Conservation (phyloP, 2,797 vertebrate species). For the Hydrocynus forskahlii region DNA sequence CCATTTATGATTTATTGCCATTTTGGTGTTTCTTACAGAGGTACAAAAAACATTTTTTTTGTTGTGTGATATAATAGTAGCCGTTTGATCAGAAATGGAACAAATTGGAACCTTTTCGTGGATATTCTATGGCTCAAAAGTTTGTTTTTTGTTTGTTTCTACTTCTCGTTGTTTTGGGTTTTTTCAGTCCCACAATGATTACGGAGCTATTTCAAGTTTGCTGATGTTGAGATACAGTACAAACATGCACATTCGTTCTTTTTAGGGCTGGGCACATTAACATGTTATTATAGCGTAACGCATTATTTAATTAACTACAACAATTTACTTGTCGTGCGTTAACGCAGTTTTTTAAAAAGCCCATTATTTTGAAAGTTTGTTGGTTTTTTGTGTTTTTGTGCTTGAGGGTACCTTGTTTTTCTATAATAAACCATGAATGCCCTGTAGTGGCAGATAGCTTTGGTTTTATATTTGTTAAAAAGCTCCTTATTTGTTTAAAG, state of each 20-base stretch:
- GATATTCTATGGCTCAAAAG: slow-evolving; percentile 58
- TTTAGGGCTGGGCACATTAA: no score
- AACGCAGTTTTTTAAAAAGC: no score
- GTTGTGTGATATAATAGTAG: slow-evolving; percentile 66
- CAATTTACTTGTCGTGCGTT: no score
- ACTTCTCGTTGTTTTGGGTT: not conserved
- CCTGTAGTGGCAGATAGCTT: no score
- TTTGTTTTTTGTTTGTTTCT: slow-evolving; percentile 47
- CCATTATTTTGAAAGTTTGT: no score
- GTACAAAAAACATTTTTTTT: slow-evolving; percentile 67
- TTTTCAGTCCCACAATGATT: slow-evolving; percentile 33
- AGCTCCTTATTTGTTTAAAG: no score
- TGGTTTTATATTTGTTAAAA: no score
- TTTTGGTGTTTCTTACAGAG: slow-evolving; percentile 80
- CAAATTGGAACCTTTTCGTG: slow-evolving; percentile 19
- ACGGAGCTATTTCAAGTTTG: slow-evolving; percentile 83
- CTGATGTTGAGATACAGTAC: slow-evolving; percentile 79
- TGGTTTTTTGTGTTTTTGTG: no score
- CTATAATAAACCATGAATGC: no score
- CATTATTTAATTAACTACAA: no score
- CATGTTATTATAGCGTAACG: no score
- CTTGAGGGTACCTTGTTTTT: no score
- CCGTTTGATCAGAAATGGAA: slow-evolving; percentile 33
- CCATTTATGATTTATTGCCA: slow-evolving; percentile 93
- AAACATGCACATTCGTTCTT: slow-evolving; percentile 70